Base-by-base conservation (phyloP, 2,113 vertebrate species). In the Pundamilia nyererei region DNA sequence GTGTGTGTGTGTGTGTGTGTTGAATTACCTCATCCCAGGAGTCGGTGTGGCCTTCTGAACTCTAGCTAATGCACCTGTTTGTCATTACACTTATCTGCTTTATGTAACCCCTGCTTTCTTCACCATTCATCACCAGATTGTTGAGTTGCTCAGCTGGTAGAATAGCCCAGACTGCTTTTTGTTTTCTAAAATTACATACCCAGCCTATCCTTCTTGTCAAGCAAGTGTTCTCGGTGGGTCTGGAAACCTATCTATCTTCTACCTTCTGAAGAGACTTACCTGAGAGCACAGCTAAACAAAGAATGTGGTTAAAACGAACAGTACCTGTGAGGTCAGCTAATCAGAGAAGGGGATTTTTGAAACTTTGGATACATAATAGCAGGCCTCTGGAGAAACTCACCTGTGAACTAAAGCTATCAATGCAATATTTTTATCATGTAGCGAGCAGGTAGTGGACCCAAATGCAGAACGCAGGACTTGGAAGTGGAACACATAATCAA, bases 71-170 rank as follows among this genome's bases (percentile, higher is more conserved):
- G 38, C 65, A 17, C 65, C 38, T 15, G 65, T 45, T 42, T 45
- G 13, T 72, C 38, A 24, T 72, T 72, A 72, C 13, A 72, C 38
- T 72, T 72, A 72, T 42, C 65, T 45, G 38, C 65, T 72, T 42
- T 26, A 45, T 72, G 38, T 45, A 45, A 72, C 38, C 65, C 62
- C 21, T 42, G 38, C 21, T 45, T 24, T 26, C 65, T 42, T 70
- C 21, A 42, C 0, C 60, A 38, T 65, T 65, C 60, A 65, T 65
- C 60, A 38, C 33, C 33, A 65, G 13, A 72, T 72, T 26, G 65
- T 45, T 72, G 0, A 72, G 40, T 15, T 10, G 21, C 21, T 10
- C 38, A 26, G 38, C 14, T 45, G 38, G 65, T 26, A 24, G 38
- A 42, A 70, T 4, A 15, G 2, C 38, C n/a, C 5, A 0, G 1